Conservation (phyloP, 2,797 vertebrate species). For the Catostomus latipinnis region DNA sequence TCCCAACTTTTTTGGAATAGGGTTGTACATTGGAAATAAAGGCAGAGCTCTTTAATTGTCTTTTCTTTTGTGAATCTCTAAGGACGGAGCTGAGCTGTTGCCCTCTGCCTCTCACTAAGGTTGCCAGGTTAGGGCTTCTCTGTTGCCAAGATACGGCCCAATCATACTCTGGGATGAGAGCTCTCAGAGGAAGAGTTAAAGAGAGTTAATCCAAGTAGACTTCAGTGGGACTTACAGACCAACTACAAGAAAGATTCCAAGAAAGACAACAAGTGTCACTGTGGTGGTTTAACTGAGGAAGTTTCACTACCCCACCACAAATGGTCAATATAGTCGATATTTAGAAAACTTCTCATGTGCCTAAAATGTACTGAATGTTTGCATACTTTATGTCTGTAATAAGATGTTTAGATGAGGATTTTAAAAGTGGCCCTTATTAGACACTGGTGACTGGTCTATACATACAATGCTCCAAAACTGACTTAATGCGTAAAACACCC, state of each 20-base stretch:
- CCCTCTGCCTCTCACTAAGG: background rate
- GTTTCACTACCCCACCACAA: background rate
- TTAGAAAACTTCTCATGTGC: background rate
- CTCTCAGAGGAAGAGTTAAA: conserved; percentile 36
- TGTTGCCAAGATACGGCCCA: conserved; percentile 47
- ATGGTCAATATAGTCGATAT: background rate
- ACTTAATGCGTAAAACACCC: too few species aligned
- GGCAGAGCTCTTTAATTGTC: conserved; percentile 24
- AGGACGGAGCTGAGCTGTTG: background rate
- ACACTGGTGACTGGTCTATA: too few species aligned
- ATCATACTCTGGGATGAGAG: background rate
- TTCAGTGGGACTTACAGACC: background rate
- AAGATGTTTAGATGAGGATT: background rate
- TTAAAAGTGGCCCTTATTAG: too few species aligned
- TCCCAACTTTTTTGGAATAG: too few species aligned
- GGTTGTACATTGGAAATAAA: conserved; percentile 2
- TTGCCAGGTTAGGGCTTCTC: conserved; percentile 46
- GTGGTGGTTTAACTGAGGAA: background rate
- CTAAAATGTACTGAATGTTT: background rate
- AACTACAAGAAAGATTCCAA: background rate
- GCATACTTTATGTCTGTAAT: background rate
- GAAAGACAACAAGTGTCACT: too few species aligned
- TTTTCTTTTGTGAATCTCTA: background rate
- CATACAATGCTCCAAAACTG: too few species aligned
- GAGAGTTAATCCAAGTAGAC: background rate